Conservation (phyloP, 2,113 vertebrate genomes). For the Formicarius rufipectus region DNA sequence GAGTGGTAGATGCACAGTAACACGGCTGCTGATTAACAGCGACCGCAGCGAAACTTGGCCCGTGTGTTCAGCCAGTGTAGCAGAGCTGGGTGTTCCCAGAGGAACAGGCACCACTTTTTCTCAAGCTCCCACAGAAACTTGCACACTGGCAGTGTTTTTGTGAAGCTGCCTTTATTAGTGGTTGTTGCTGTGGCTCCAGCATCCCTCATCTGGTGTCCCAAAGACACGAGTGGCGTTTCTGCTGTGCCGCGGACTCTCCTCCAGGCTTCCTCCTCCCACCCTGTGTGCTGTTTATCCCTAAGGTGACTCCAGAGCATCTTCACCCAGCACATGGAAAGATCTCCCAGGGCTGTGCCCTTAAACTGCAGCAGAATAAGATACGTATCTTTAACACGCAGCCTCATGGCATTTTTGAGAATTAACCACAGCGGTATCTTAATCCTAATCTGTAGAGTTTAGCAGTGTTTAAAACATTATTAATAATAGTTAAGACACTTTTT, state of each 20-base stretch:
- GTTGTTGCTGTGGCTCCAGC: not conserved
- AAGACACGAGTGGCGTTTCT: not conserved
- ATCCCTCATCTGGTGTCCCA: not conserved
- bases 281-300: fast-evolving
- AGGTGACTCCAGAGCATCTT: not conserved
- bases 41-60: conserved; percentile 4
- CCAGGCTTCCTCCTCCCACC: not conserved
- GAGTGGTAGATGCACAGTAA: not conserved
- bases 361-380: not conserved
- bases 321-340: not conserved
- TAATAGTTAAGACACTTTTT: not conserved
- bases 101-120: not conserved
- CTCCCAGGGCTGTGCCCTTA: not conserved
- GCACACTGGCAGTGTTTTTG: not conserved
- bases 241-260: not conserved
- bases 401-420: not conserved
- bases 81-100: conserved; percentile 29
- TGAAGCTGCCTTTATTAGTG: not conserved
- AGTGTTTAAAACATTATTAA: not conserved
- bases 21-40: conserved; percentile 11
- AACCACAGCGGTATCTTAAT: not conserved
- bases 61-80: not conserved
- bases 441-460: not conserved
- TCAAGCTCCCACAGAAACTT: not conserved
- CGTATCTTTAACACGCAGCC: not conserved